These are phyloP conservation scores for Cyanoderma ruficeps DNA, from an alignment of 2,113 vertebrate genomes.

Conservation along the genomic window DNA sequence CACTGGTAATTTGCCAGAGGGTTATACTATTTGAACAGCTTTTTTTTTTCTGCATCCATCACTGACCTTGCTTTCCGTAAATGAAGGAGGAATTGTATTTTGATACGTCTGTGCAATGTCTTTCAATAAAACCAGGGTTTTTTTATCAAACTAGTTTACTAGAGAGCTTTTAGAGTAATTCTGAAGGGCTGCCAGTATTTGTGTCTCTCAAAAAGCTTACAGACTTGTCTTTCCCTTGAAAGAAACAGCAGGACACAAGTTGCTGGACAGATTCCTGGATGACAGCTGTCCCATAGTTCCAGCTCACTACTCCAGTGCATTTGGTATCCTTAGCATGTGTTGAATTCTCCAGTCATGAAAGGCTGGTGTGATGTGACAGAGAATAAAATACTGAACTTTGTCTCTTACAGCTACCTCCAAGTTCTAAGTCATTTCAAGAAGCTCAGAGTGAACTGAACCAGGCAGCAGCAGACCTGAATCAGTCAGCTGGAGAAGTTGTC, in stretches of 20 bases:
- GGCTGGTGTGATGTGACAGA: neutral
- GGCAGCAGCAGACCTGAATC: constrained; percentile 95
- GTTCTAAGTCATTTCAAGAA: constrained; percentile 95
- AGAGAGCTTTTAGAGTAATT: neutral
- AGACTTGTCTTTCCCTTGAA: neutral
- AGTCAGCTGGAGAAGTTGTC: constrained; percentile 96
- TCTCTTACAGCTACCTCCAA: constrained; percentile 85
- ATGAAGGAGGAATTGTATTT: neutral
- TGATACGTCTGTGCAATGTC: neutral
- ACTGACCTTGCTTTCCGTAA: neutral
- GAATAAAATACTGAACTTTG: neutral
- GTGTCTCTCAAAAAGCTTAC: neutral
- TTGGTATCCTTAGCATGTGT: neutral
- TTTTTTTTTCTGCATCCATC: neutral
- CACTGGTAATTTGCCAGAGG: neutral
- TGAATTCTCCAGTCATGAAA: neutral
- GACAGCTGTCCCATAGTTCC: neutral
- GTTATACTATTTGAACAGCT: neutral
- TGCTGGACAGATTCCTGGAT: neutral
- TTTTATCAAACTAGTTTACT: neutral
- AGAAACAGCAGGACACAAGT: neutral
- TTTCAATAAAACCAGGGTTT: neutral
- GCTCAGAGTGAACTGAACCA: constrained; percentile 97
- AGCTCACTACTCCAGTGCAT: neutral
- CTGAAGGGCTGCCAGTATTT: neutral